Evolutionary conservation across 2,797 vertebrate genomes (phyloP).

Genomic region (Anomalospiza imberbis): DNA sequence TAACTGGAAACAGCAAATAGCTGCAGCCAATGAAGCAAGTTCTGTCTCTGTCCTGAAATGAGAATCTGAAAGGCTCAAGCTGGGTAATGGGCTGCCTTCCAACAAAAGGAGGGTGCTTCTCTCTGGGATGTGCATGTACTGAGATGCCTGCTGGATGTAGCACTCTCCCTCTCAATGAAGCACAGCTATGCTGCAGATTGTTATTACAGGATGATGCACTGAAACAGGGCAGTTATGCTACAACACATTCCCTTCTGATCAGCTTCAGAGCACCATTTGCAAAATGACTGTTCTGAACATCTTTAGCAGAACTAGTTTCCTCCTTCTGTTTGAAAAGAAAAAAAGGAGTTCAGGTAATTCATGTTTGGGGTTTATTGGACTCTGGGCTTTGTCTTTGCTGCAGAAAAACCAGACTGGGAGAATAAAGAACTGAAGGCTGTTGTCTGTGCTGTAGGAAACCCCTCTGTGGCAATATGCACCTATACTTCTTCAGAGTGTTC

Average conservation of each 20-base stretch:
- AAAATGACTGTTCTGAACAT: not conserved
- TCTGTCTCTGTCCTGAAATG: not conserved
- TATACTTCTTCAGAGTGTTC: not conserved
- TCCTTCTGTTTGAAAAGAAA: not conserved
- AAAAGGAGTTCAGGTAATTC: not conserved
- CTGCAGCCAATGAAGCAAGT: slow-evolving; percentile 2
- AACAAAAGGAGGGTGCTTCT: not conserved
- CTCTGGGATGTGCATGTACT: not conserved
- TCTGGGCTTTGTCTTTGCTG: not conserved
- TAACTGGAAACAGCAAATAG: not conserved
- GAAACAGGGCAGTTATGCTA: slow-evolving; percentile 1
- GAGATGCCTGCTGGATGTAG: not conserved
- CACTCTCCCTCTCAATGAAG: not conserved
- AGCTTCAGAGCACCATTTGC: not conserved
- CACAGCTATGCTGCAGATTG: not conserved
- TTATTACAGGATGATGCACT: not conserved
- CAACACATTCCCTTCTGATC: not conserved
- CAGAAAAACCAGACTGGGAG: not conserved
- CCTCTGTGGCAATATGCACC: not conserved
- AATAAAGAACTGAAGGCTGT: not conserved
- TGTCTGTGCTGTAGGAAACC: not conserved
- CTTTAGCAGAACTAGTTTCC: slow-evolving; percentile 7
- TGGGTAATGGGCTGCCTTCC: not conserved
- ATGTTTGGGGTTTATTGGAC: not conserved
- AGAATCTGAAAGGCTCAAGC: not conserved